Evolutionary conservation across 2,113 vertebrate species (phyloP).

Genomic region (Petromus typicus): DNA sequence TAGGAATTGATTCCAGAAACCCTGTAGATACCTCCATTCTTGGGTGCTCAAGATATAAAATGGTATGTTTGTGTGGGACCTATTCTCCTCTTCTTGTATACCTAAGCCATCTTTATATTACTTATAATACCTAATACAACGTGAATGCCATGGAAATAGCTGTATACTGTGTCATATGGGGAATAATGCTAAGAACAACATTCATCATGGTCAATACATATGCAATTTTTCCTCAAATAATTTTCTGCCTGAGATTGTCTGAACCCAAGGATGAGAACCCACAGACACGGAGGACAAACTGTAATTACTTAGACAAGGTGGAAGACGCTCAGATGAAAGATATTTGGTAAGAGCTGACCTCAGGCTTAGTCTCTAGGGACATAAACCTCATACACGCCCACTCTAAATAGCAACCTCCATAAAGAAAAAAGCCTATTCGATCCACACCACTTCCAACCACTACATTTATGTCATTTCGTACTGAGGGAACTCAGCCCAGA

Average conservation of each 20-base stretch:
- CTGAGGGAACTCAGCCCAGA: background rate
- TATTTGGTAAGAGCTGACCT: background rate
- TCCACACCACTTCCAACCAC: background rate
- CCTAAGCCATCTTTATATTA: background rate
- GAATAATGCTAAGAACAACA: background rate
- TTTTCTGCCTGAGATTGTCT: background rate
- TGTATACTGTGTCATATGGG: background rate
- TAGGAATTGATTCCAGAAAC: background rate
- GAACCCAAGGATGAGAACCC: background rate
- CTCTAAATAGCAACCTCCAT: background rate
- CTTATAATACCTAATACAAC: background rate
- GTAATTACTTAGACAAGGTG: background rate
- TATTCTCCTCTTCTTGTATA: background rate
- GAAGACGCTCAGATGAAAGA: slow-evolving; percentile 8
- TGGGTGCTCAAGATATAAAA: background rate
- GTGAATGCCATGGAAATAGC: background rate
- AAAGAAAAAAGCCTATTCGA: background rate
- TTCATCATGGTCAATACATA: background rate
- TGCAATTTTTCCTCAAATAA: background rate
- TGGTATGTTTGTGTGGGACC: no score
- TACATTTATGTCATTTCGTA: background rate
- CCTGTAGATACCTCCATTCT: background rate
- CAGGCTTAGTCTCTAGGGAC: background rate
- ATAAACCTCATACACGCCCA: background rate
- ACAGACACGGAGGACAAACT: background rate